A percentile compares a stretch with the other conserved stretches of the same genome.
Conservation (phyloP, 1,140 invertebrate genomes). For the Tachypleus tridentatus region DNA sequence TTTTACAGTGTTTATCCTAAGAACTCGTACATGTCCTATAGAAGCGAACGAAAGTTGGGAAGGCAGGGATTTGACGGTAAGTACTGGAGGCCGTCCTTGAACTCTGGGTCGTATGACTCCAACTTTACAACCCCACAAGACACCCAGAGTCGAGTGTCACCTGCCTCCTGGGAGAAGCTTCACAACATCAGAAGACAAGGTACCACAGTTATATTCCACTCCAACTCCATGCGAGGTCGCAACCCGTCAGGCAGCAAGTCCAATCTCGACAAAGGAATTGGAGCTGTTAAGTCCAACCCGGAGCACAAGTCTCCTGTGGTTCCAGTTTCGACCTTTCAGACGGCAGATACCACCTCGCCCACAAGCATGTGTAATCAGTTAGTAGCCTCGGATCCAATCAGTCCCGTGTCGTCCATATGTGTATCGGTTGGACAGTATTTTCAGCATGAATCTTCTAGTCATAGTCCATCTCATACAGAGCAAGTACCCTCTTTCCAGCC, state of each 20-base stretch:
- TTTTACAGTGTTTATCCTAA: conserved; percentile 50
- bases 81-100: conserved; percentile 60
- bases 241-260: too few relatives aligned
- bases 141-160: conserved; percentile 10
- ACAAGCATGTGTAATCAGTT: too few relatives aligned
- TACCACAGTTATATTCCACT: conserved; percentile 32
- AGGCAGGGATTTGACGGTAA: conserved; percentile 53
- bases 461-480: too few relatives aligned
- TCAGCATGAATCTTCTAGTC: too few relatives aligned
- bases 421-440: too few relatives aligned
- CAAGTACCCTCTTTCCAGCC: too few relatives aligned
- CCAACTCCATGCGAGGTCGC: conserved; percentile 6
- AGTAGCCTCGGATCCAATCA: too few relatives aligned
- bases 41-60: conserved; percentile 41
- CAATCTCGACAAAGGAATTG: too few relatives aligned
- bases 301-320: neutral
- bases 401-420: too few relatives aligned
- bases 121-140: conserved; percentile 10
- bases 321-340: too few relatives aligned
- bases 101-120: conserved; percentile 27
- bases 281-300: conserved; percentile 1
- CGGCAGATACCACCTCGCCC: too few relatives aligned
- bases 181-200: conserved; percentile 30
- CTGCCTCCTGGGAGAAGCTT: conserved; percentile 29
- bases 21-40: conserved; percentile 57